A percentile compares a stretch with the other conserved stretches of the same genome.
Evolutionary conservation across 2,113 vertebrate species (phyloP).

Genomic region (Strigops habroptila): DNA sequence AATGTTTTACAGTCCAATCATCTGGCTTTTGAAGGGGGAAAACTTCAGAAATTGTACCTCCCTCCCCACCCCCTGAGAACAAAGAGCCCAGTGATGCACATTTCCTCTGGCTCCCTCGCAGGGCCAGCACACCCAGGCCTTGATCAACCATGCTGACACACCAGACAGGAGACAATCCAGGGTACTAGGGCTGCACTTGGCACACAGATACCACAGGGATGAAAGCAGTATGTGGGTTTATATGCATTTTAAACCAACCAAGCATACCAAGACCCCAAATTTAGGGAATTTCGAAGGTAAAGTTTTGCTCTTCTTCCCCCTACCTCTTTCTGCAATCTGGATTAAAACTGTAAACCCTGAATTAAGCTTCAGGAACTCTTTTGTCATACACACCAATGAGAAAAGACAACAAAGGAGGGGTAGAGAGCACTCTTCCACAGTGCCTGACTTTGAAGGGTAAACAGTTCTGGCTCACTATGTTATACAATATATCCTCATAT

Average conservation of each 20-base stretch:
- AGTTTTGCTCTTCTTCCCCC: neutral
- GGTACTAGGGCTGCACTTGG: neutral
- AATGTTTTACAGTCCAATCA: constrained; percentile 22
- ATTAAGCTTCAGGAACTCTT: neutral
- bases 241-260: neutral
- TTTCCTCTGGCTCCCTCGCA: neutral
- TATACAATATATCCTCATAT: neutral
- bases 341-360: neutral
- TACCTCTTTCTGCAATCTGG: neutral
- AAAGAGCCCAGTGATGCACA: constrained; percentile 26
- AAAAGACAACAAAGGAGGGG: neutral
- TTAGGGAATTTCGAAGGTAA: neutral
- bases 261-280: neutral
- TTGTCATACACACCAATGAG: neutral
- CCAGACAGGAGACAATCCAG: neutral
- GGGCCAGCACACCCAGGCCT: neutral
- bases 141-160: neutral
- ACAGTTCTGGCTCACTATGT: neutral
- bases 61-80: constrained; percentile 14
- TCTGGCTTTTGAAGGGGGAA: constrained; percentile 24
- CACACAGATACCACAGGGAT: neutral
- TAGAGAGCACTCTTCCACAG: neutral
- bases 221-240: neutral
- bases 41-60: constrained; percentile 7
- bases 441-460: neutral